phyloP scores from a whole-genome alignment of 2,113 vertebrate genomes.

The Willisornis vidua region DNA sequence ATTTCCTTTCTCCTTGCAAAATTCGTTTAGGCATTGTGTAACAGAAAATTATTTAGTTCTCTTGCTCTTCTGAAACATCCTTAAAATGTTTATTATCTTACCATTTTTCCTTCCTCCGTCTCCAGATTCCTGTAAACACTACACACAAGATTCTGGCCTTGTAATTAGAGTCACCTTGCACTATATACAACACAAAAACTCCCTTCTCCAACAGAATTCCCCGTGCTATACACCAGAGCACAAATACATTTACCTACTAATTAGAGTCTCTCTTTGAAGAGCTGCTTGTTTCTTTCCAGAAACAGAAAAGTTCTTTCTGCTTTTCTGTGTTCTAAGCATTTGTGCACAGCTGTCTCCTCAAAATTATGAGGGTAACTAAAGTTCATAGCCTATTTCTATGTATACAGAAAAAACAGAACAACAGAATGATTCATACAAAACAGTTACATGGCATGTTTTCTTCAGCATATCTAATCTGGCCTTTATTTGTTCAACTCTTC shows the following conservation, averaged over 20 bases:
- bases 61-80: neutral
- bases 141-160: neutral
- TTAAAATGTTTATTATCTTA: neutral
- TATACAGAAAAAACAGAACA: neutral
- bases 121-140: neutral
- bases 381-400: neutral
- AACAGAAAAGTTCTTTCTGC: neutral
- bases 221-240: neutral
- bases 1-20: neutral
- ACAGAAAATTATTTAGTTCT: neutral
- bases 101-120: neutral
- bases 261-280: neutral
- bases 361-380: neutral
- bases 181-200: neutral
- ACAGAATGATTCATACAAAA: neutral
- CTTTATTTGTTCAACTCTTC: neutral
- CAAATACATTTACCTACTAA: neutral
- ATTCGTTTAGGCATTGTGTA: neutral
- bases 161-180: fast-evolving
- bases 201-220: neutral
- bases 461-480: neutral
- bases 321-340: neutral
- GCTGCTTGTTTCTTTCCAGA: neutral
- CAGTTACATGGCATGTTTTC: neutral
- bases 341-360: neutral